Evolutionary conservation across 2,113 vertebrate genomes (phyloP), one percentile per base, ranked within the genome.

Genomic region (Caretta caretta): DNA sequence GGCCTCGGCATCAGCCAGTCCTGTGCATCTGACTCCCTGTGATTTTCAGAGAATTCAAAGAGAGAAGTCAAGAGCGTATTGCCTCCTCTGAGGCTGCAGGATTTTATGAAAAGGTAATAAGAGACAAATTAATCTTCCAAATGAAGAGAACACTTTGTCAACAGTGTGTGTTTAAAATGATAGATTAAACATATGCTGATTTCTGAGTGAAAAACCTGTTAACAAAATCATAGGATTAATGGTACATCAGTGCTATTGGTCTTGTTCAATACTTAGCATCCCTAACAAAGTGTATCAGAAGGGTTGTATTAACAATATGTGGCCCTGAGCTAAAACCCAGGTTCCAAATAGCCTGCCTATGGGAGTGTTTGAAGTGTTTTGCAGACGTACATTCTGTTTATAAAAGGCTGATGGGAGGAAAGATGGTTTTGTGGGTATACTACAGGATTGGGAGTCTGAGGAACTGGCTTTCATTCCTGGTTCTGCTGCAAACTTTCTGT

Each of bases 51-150:
- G 84, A 59, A 93, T 89, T 96, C 80, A 89, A 72, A 90, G 42
- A n/a, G n/a, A 85, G 72, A 93, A 90, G 51, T 89, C 54, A 65
- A 90, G 53, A 78, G 78, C 85, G 3, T 25, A 90, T 8, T 6
- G n/a, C 65, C 65, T 72, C 65, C 38, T 72, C 65, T 72, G 17
- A 72, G 35, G 35, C 65, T 38, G 59, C 5, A 90, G 80, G 76
- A 75, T 83, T 81, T 90, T 90, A 82, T 72, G 59, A 90, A 90
- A 69, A 96, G 57, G 50, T 69, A 80, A 65, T 38, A 90, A 89
- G 81, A 88, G 75, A 96, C 12, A 93, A 93, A 94, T 75, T 95
- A 93, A 91, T 87, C 56, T 89, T 35, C 54, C 25, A 49, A 92
- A 75, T 53, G 54, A 89, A 95, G 86, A 90, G 81, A 88, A 69